Evolutionary conservation across 2,113 vertebrate species (phyloP).

Genomic region (Argyrosomus japonicus): DNA sequence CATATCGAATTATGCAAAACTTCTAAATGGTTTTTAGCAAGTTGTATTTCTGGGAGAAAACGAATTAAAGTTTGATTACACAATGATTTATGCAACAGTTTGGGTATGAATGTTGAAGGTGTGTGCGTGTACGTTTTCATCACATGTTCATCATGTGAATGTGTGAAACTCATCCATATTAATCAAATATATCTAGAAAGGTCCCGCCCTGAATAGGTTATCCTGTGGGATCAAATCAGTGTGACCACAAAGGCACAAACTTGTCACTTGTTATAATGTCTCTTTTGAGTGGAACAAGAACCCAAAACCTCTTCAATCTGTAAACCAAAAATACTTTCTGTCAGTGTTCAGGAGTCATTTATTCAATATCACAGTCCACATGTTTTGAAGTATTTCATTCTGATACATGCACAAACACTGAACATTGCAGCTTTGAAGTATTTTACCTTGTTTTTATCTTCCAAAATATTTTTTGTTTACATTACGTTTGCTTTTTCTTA

Average conservation of each 20-base stretch:
- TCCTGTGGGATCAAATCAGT: background rate
- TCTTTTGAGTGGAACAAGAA: background rate
- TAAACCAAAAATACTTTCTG: background rate
- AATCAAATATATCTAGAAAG: background rate
- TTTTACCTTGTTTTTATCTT: conserved; percentile 17
- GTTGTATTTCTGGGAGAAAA: conserved; percentile 8
- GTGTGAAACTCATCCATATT: background rate
- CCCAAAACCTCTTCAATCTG: too few relatives aligned
- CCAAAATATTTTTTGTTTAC: background rate
- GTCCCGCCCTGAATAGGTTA: background rate
- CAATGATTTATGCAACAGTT: conserved; percentile 9
- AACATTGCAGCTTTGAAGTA: background rate
- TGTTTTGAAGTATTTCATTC: conserved; percentile 3
- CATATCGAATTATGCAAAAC: conserved; percentile 11
- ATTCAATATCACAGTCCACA: background rate
- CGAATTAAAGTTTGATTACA: conserved; percentile 18
- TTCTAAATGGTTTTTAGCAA: conserved; percentile 13
- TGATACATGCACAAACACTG: background rate
- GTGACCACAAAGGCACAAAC: background rate
- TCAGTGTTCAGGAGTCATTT: background rate
- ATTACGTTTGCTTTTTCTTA: conserved; percentile 2
- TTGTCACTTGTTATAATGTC: background rate
- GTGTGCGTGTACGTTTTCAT: background rate
- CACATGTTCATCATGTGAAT: background rate
- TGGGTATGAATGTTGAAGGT: background rate